Evolutionary conservation across 2,888 invertebrate species (phyloP), one percentile per base, ranked within the genome.

Genomic region (Dendrolimus houi): DNA sequence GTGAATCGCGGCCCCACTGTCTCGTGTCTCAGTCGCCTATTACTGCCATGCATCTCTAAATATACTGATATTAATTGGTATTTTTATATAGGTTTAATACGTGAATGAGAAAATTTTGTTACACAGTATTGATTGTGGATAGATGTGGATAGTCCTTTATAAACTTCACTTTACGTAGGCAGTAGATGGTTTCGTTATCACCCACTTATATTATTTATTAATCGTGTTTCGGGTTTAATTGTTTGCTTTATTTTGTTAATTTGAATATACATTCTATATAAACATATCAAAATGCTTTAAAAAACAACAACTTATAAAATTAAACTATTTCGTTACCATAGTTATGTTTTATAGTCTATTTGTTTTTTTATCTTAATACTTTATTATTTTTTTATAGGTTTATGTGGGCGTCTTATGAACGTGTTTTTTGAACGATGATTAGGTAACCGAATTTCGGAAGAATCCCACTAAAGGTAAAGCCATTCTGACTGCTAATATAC

Each of bases 161-260:
- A 60, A 62, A 61, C 59, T 59, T 61, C 55, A 58, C 52, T 59
- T 58, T 56, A 54, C 53, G 58, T 59, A 60, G 62, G 61, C 60
- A 56, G 60, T 59, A 60, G 62, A 60, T 60, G 55, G 60, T 54
- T 55, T 58, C 55, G 58, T 59, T 52, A 58, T 13, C 56, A 53
- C 53, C 52, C 53, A 53, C 53, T 41, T 12, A 40, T 53, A 53
- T 53, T 53, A 56, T 56, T 56, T 56, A 53, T 56, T 52, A 56
- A 56, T 56, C 53, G 42, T 56, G 56, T 56, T 56, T 56, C 41
- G 29, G 53, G 42, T 56, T 56, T 56, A 56, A 56, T 56, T 56
- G 56, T 53, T 56, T 56, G 53, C 53, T 47, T 47, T 47, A 47
- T 47, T 47, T 47, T 47, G 47, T 47, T 12, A 47, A 47, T 47